These are phyloP conservation scores for Sclerurus mexicanus DNA, from an alignment of 2,113 vertebrate species.

Conservation along the genomic window DNA sequence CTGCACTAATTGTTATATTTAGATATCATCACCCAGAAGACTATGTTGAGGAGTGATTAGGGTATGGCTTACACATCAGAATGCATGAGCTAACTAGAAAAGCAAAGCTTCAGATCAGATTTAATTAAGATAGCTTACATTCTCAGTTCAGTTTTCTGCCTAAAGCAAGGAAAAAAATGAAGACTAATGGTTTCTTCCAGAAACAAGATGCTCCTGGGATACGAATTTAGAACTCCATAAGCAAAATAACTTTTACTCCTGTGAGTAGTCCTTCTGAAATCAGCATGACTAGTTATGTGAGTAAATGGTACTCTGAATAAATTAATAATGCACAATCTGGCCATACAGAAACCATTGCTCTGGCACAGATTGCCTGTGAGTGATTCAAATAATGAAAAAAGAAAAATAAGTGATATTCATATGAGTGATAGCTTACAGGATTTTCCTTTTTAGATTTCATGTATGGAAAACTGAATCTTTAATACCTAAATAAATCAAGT, in stretches of 20 bases:
- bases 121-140: slow-evolving; percentile 63
- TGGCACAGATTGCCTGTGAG: not conserved
- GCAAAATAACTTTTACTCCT: slow-evolving; percentile 2
- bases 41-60: slow-evolving; percentile 14
- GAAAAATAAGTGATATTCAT: not conserved
- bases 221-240: slow-evolving; percentile 12
- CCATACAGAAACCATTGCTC: not conserved
- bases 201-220: slow-evolving; percentile 3
- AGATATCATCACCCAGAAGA: slow-evolving; percentile 7
- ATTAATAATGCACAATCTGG: slow-evolving; percentile 14
- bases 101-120: slow-evolving; percentile 49
- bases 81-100: slow-evolving; percentile 24
- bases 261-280: not conserved
- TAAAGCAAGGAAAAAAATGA: slow-evolving; percentile 39
- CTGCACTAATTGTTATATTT: slow-evolving; percentile 50
- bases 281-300: not conserved
- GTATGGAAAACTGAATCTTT: not conserved
- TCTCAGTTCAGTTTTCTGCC: slow-evolving; percentile 47
- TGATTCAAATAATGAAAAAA: not conserved
- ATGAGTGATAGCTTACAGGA: not conserved
- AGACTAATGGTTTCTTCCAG: slow-evolving; percentile 26
- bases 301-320: slow-evolving; percentile 12
- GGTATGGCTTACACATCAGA: slow-evolving; percentile 17
- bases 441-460: not conserved
- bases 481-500: not conserved